Evolutionary conservation across 2,888 invertebrate species (phyloP).

Genomic region (Chrysina gloriosa): DNA sequence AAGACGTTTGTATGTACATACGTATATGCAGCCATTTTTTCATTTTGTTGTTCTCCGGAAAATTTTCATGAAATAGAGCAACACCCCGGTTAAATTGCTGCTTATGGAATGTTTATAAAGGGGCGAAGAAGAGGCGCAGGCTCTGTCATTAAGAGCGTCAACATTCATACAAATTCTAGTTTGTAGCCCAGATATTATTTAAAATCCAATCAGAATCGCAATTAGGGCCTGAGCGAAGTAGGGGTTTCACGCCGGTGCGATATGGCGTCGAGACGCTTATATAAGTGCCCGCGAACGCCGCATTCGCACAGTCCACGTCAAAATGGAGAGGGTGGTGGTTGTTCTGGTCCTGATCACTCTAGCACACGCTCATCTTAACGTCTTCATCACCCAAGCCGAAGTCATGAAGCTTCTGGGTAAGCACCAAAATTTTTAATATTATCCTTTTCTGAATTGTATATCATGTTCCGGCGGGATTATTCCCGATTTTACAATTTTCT

Average conservation of each 20-base stretch:
- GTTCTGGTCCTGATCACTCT: constrained; percentile 53
- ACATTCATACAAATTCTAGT: constrained; percentile 39
- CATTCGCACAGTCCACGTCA: constrained; percentile 59
- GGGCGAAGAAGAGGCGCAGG: background rate
- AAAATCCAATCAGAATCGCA: constrained; percentile 50
- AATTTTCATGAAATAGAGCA: background rate
- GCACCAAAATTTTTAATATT: constrained; percentile 51
- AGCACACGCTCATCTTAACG: constrained; percentile 79
- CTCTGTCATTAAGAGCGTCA: constrained; percentile 27
- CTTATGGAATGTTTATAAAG: background rate
- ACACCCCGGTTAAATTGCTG: background rate
- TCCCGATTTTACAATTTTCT: background rate
- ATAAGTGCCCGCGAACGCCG: constrained; percentile 61
- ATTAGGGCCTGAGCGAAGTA: constrained; percentile 46
- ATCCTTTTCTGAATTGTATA: background rate
- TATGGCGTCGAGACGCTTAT: constrained; percentile 50
- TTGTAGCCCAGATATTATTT: constrained; percentile 46
- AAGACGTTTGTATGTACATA: too few species aligned
- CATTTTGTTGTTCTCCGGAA: too few species aligned
- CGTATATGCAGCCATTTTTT: too few species aligned
- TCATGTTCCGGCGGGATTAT: too few species aligned
- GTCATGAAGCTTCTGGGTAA: constrained; percentile 84
- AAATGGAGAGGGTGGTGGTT: constrained; percentile 57
- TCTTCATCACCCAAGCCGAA: constrained; percentile 84
- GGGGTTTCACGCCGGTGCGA: constrained; percentile 43